These are phyloP conservation scores for Molossus alvarezi DNA, from an alignment of 2,797 vertebrate genomes.

Conservation along the genomic window DNA sequence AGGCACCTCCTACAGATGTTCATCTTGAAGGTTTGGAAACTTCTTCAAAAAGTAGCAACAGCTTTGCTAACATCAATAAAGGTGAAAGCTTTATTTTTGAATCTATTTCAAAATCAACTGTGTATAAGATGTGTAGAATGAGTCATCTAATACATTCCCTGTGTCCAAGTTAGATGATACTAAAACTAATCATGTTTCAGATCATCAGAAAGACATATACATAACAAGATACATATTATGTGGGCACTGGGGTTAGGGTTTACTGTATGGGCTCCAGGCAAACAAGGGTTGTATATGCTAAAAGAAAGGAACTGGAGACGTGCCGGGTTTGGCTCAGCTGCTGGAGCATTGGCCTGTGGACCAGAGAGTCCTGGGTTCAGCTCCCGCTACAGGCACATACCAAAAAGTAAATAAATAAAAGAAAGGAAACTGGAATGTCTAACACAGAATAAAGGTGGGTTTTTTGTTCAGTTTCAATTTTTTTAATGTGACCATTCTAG, in stretches of 20 bases:
- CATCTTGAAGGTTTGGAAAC: neutral
- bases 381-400: too few relatives aligned
- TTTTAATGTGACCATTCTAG: neutral
- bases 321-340: too few relatives aligned
- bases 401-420: too few relatives aligned
- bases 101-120: neutral
- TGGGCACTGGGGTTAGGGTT: neutral
- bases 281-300: neutral
- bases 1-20: neutral
- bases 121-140: neutral
- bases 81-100: neutral
- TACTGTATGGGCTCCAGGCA: neutral
- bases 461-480: neutral
- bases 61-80: conserved; percentile 10
- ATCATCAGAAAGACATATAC: neutral
- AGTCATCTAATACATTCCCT: neutral
- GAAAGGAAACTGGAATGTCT: neutral
- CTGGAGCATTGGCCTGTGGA: too few relatives aligned
- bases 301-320: neutral
- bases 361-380: too few relatives aligned
- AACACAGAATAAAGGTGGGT: neutral
- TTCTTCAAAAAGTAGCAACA: neutral
- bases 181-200: neutral
- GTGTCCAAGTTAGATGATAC: neutral
- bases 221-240: neutral